Percentiles rank a stretch among this genome's conserved stretches.
These are phyloP conservation scores for Vireo altiloquus DNA, from an alignment of 2,113 vertebrate genomes.

Conservation along the genomic window DNA sequence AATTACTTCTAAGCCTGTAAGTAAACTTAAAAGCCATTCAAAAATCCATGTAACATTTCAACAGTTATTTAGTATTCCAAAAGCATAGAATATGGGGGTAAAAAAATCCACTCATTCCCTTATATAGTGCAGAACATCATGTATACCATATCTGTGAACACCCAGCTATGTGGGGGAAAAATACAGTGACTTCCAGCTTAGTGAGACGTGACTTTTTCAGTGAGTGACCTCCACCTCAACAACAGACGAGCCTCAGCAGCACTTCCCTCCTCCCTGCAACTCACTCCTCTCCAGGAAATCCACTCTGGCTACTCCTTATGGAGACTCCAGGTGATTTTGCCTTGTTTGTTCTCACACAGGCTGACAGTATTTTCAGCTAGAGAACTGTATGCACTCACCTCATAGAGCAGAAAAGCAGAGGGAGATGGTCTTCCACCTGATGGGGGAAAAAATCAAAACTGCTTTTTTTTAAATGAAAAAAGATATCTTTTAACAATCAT, in stretches of 20 bases:
- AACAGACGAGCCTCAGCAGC: fast-evolving
- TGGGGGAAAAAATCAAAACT: too few relatives aligned
- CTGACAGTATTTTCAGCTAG: neutral
- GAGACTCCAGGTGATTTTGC: neutral
- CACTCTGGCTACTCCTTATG: neutral
- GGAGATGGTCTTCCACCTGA: fast-evolving
- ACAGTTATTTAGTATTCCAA: neutral
- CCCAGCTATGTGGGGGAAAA: neutral
- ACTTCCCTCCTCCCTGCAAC: neutral
- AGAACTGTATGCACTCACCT: neutral
- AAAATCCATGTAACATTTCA: neutral
- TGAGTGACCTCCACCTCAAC: neutral
- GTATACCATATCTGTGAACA: neutral
- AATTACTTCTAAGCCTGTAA: neutral
- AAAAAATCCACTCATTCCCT: neutral
- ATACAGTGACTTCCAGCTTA: neutral
- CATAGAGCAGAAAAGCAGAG: neutral
- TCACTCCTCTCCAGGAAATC: neutral
- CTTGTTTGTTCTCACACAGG: neutral
- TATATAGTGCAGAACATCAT: neutral
- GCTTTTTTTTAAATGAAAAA: neutral
- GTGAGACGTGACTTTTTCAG: neutral
- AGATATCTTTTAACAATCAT: neutral
- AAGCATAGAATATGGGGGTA: neutral
- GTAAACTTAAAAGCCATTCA: neutral